These are phyloP conservation scores for Akabosia matsudoensis DNA, from an alignment of 1,140 invertebrate genomes.

Conservation along the genomic window DNA sequence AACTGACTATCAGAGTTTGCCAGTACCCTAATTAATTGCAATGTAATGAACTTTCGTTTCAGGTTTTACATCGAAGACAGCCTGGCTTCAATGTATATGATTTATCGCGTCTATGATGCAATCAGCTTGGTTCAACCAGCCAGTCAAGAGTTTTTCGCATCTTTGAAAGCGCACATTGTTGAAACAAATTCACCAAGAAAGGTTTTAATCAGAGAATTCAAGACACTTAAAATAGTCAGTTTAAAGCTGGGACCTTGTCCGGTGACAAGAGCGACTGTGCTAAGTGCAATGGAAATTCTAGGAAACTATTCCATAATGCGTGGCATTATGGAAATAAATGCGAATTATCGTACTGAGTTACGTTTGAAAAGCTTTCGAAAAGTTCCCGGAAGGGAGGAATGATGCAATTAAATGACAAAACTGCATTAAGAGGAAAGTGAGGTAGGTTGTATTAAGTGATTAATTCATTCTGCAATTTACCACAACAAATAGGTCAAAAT, in stretches of 20 bases:
- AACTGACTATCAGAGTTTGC: too few species aligned
- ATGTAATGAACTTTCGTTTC: too few species aligned
- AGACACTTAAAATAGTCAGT: neutral
- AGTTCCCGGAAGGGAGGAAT: too few species aligned
- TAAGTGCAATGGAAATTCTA: conserved; percentile 25
- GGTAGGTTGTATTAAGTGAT: too few species aligned
- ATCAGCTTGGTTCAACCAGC: neutral
- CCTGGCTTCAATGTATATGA: conserved; percentile 31
- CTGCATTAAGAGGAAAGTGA: too few species aligned
- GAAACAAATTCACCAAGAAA: neutral
- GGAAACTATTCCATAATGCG: conserved; percentile 31
- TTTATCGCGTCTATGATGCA: conserved; percentile 23
- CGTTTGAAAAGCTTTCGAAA: too few species aligned
- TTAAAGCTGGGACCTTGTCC: conserved; percentile 22
- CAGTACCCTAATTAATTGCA: too few species aligned
- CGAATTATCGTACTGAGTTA: too few species aligned
- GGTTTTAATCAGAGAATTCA: neutral
- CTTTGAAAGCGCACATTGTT: conserved; percentile 2
- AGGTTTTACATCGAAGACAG: conserved; percentile 24
- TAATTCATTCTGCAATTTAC: too few species aligned
- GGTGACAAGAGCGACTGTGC: neutral
- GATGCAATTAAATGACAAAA: too few species aligned
- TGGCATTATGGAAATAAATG: conserved; percentile 23
- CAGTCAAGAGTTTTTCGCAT: neutral
- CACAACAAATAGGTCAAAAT: too few species aligned